Conservation (phyloP, 2,113 vertebrate species). For the Theristicus caerulescens region DNA sequence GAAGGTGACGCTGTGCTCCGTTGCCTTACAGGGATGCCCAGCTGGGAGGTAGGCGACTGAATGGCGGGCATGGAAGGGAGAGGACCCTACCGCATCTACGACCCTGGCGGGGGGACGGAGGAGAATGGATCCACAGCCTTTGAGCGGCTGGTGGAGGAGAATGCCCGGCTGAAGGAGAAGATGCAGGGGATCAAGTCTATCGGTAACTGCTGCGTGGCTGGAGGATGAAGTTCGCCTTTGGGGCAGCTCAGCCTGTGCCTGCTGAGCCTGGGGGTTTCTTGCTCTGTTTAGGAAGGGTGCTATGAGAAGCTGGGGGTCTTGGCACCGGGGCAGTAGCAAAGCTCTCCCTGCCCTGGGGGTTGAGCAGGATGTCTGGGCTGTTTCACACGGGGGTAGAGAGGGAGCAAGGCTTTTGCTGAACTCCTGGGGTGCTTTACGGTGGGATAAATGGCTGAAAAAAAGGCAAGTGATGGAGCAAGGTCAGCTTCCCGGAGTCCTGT, state of each 20-base stretch:
- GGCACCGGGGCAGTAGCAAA: background rate
- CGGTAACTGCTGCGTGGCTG: constrained; percentile 72
- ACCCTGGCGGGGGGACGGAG: constrained; percentile 85
- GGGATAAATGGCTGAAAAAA: background rate
- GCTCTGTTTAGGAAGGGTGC: background rate
- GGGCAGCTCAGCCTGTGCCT: background rate
- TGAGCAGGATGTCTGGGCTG: background rate
- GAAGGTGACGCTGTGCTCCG: constrained; percentile 6
- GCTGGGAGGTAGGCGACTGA: constrained; percentile 45
- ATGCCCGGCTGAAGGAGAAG: constrained; percentile 87
- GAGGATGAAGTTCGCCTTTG: background rate
- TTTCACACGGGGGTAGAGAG: rapidly evolving
- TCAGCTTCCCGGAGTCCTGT: background rate
- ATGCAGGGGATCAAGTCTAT: constrained; percentile 96
- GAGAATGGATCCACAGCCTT: constrained; percentile 82
- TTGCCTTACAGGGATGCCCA: constrained; percentile 66
- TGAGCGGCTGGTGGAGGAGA: constrained; percentile 90
- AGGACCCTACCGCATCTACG: constrained; percentile 96
- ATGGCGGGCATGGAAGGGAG: constrained; percentile 87
- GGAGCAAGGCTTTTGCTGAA: background rate
- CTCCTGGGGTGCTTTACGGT: background rate
- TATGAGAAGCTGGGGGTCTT: background rate
- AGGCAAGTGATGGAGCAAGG: background rate
- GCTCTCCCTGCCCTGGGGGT: background rate
- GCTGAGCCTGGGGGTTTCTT: background rate